Conservation (phyloP, 2,888 invertebrate species). For the Cephus sareptanus region DNA sequence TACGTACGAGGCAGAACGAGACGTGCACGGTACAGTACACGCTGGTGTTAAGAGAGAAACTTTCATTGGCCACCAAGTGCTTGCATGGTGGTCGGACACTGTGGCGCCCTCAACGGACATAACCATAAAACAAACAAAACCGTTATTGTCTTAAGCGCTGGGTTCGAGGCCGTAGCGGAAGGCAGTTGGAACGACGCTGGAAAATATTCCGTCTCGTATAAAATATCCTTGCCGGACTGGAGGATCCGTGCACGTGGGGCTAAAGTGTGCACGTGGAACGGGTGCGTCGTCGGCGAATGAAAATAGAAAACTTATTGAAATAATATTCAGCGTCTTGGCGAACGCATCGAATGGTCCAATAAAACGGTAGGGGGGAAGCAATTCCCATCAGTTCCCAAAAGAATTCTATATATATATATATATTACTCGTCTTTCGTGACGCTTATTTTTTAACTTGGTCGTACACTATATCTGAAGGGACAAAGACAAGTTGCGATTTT, state of each 20-base stretch:
- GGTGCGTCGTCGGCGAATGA: background rate
- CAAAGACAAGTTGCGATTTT: background rate
- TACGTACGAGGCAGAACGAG: constrained; percentile 1
- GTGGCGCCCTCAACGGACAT: background rate
- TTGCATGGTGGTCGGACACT: background rate
- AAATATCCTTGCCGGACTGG: constrained; percentile 17
- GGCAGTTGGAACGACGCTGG: background rate
- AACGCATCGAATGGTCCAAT: too few species aligned
- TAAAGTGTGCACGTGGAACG: background rate
- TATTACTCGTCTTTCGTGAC: too few species aligned
- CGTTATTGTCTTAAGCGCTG: constrained; percentile 4
- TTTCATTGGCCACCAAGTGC: background rate
- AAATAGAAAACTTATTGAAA: too few species aligned
- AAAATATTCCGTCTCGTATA: background rate
- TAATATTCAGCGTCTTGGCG: too few species aligned
- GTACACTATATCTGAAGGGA: background rate
- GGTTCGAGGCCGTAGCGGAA: background rate
- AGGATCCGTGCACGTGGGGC: constrained; percentile 8
- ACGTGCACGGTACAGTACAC: background rate
- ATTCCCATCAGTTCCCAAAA: too few species aligned
- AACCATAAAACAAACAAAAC: background rate
- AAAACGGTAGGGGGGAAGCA: too few species aligned
- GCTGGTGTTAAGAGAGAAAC: background rate
- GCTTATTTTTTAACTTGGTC: too few species aligned
- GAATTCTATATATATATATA: too few species aligned